These are phyloP conservation scores for Spea multiplicata DNA, from an alignment of 2,113 vertebrate genomes.

Conservation along the genomic window DNA sequence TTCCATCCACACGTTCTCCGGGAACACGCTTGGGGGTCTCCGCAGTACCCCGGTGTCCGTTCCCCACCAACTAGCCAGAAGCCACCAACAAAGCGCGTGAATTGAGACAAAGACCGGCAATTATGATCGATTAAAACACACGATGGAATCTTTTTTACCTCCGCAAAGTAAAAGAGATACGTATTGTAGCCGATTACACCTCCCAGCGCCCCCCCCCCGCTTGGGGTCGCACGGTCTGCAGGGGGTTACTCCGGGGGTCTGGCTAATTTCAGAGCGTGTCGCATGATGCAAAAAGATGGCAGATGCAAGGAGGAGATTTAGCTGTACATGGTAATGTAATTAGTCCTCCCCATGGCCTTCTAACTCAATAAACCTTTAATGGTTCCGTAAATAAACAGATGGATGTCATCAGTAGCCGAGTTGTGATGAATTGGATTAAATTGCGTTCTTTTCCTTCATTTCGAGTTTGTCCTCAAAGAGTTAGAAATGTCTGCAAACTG, in stretches of 20 bases:
- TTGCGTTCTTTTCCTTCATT: background rate
- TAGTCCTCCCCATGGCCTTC: conserved; percentile 64
- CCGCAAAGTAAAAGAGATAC: background rate
- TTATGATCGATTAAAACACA: too few relatives aligned
- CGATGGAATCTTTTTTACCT: too few relatives aligned
- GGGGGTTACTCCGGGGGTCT: background rate
- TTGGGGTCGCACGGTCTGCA: too few relatives aligned
- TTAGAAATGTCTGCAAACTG: background rate
- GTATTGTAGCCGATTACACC: background rate
- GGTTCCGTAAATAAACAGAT: conserved; percentile 73
- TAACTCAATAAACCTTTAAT: conserved; percentile 72
- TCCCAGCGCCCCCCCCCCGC: background rate
- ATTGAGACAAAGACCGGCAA: too few relatives aligned
- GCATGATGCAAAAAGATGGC: conserved; percentile 61
- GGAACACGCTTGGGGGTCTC: too few relatives aligned
- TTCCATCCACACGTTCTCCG: too few relatives aligned
- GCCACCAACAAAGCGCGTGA: too few relatives aligned
- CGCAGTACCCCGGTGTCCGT: too few relatives aligned
- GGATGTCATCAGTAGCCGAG: conserved; percentile 68
- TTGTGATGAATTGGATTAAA: conserved; percentile 60
- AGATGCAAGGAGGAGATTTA: conserved; percentile 68
- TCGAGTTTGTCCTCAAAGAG: background rate
- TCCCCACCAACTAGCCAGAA: too few relatives aligned
- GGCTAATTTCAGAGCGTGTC: conserved; percentile 51
- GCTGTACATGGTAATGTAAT: conserved; percentile 69